Conservation (phyloP, 2,797 vertebrate genomes). For the Sebastes jordani region DNA sequence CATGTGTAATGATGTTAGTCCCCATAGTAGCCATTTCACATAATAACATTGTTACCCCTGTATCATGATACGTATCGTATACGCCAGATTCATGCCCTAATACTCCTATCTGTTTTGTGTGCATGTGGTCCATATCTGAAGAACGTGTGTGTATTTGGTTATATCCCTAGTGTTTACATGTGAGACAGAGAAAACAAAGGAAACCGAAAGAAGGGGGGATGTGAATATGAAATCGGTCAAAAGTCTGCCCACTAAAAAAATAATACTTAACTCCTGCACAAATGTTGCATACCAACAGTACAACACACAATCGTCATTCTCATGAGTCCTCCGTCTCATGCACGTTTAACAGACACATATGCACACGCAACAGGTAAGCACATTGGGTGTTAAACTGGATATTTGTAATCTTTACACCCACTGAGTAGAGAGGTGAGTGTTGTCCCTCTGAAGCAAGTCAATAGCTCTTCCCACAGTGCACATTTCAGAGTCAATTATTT, state of each 20-base stretch:
- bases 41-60: no score
- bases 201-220: no score
- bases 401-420: not conserved
- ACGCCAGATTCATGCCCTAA: not conserved
- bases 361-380: not conserved
- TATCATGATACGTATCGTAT: no score
- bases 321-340: not conserved
- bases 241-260: no score
- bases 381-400: not conserved
- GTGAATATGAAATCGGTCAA: no score
- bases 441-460: not conserved
- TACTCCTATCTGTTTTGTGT: not conserved
- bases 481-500: slow-evolving; percentile 21
- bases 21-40: no score
- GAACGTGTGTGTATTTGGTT: not conserved
- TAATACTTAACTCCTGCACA: not conserved
- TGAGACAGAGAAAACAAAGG: not conserved
- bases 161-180: not conserved
- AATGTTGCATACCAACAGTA: not conserved
- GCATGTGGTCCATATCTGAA: not conserved
- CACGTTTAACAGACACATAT: not conserved
- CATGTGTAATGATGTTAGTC: no score
- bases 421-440: not conserved
- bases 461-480: not conserved
- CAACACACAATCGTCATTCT: not conserved